Evolutionary conservation across 2,888 invertebrate genomes (phyloP).

Genomic region (Pterostichus madidus): DNA sequence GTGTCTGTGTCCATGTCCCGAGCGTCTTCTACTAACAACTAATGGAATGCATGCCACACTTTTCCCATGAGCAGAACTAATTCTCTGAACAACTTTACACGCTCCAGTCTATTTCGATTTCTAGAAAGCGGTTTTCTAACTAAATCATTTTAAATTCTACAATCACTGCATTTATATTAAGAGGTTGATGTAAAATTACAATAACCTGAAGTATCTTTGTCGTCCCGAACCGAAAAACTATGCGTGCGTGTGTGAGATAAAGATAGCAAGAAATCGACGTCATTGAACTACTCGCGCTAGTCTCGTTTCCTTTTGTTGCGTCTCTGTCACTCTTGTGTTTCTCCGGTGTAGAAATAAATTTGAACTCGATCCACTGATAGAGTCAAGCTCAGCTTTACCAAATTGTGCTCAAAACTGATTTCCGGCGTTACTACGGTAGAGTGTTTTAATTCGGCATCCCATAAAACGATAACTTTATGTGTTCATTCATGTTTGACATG

Average conservation of each 20-base stretch:
- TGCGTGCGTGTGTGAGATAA: conserved; percentile 25
- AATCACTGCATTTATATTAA: conserved; percentile 5
- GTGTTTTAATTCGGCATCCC: conserved; percentile 64
- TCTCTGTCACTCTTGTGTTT: no score
- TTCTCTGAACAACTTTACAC: neutral
- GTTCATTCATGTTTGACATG: conserved; percentile 64
- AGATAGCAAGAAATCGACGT: conserved; percentile 25
- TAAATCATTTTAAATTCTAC: conserved; percentile 10
- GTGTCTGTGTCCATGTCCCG: conserved; percentile 44
- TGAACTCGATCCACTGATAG: neutral
- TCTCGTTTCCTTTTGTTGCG: conserved; percentile 13
- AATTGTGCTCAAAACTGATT: conserved; percentile 56
- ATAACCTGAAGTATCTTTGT: conserved; percentile 1
- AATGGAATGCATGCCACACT: conserved; percentile 65
- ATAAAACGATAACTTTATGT: conserved; percentile 65
- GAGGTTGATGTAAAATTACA: neutral
- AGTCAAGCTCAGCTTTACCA: conserved; percentile 8
- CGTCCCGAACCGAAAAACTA: neutral
- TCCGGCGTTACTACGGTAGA: conserved; percentile 62
- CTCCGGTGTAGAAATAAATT: conserved; percentile 26
- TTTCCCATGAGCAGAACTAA: neutral
- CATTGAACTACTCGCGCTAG: conserved; percentile 51
- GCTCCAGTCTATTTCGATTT: conserved; percentile 13
- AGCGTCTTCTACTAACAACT: conserved; percentile 41
- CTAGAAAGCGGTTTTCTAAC: conserved; percentile 19